These are phyloP conservation scores for Argyra leucocephala DNA, from an alignment of 2,888 invertebrate genomes.

Conservation along the genomic window DNA sequence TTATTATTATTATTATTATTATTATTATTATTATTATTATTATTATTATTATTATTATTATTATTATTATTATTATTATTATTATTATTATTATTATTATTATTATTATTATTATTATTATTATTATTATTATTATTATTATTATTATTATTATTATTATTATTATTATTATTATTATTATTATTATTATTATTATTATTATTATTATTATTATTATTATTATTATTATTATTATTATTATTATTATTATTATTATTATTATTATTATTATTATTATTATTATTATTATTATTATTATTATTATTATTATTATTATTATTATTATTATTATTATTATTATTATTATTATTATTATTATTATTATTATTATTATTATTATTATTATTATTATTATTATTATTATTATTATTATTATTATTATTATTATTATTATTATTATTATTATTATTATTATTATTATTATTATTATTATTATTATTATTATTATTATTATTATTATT, in stretches of 20 bases:
- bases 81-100: slow-evolving; percentile 13
- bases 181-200: slow-evolving; percentile 32
- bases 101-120: slow-evolving; percentile 11
- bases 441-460: neutral
- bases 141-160: slow-evolving; percentile 10
- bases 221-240: slow-evolving; percentile 21
- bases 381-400: neutral
- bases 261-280: slow-evolving; percentile 10
- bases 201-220: slow-evolving; percentile 13
- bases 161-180: slow-evolving; percentile 24
- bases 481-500: neutral
- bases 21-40: slow-evolving; percentile 13
- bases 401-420: neutral
- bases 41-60: neutral
- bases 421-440: neutral
- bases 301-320: slow-evolving; percentile 23
- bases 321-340: slow-evolving; percentile 13
- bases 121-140: slow-evolving; percentile 11
- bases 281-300: slow-evolving; percentile 25
- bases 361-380: neutral
- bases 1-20: neutral
- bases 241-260: slow-evolving; percentile 26
- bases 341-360: neutral
- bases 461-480: slow-evolving; percentile 1
- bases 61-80: neutral